Percentiles rank a stretch among this genome's conserved stretches.
phyloP scores from a whole-genome alignment of 2,113 vertebrate genomes.

The Abramis brama region DNA sequence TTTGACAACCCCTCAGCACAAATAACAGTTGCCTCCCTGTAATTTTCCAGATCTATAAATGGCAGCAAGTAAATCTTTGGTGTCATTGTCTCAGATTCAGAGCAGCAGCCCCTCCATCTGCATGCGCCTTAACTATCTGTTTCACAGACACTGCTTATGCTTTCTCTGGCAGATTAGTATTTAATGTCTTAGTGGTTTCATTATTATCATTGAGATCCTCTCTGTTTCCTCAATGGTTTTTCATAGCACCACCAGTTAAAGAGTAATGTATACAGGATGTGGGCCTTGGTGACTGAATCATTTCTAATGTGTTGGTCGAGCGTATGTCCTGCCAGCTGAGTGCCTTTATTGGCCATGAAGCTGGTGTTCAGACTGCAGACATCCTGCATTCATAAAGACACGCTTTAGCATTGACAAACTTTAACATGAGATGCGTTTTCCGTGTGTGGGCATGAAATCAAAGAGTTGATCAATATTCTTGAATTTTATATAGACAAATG shows the following conservation, averaged over 20 bases:
- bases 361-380: conserved; percentile 1
- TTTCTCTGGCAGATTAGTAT: conserved; percentile 19
- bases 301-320: conserved; percentile 14
- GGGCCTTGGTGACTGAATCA: neutral
- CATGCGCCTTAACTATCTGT: conserved; percentile 7
- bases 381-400: conserved; percentile 29
- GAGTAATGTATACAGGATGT: conserved; percentile 6
- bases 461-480: conserved; percentile 23
- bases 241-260: neutral
- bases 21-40: conserved; percentile 52
- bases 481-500: conserved; percentile 11
- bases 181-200: conserved; percentile 18
- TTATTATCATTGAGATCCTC: neutral
- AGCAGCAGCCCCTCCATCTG: conserved; percentile 22
- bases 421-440: conserved; percentile 15
- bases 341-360: conserved; percentile 21
- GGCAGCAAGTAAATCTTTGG: conserved; percentile 44
- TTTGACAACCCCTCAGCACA: conserved; percentile 41
- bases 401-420: neutral
- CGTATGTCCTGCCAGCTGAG: conserved; percentile 1
- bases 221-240: neutral
- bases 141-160: conserved; percentile 21
- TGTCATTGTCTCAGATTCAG: conserved; percentile 18
- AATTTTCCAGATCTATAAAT: conserved; percentile 57
- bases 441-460: neutral